Base-by-base conservation (phyloP, 2,113 vertebrate species). In the Nymphicus hollandicus region DNA sequence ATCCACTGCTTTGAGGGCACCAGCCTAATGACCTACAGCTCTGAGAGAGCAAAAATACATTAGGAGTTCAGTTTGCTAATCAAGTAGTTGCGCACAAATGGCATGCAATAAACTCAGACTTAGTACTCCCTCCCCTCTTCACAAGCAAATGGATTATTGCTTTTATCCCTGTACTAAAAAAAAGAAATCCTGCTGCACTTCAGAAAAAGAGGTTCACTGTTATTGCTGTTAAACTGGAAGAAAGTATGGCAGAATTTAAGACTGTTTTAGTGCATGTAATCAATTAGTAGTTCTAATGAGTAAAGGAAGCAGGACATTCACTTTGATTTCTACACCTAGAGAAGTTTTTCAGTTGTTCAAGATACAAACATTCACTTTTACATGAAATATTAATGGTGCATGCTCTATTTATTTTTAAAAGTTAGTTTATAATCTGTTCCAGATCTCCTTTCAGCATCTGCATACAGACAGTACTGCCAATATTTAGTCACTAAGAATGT, bases 371-470 rank as follows among this genome's bases (percentile, higher is more conserved):
- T 63, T 70, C 35, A 61, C 25, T 85, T 89, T 86, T 91, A 82
- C 35, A 53, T 66, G 80, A 89, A 88, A 83, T 66, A 87, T 93
- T 93, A 91, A 94, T 91, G 89, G 85, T 86, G 85, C 76, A 80
- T 94, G 95, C 74, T 93, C 89, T 94, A 91, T 89, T 95, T 95
- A 92, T 88, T 95, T 95, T 78, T 86, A 61, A 77, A 95, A 85
- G 66, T 85, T 86, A 95, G 63, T 73, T 70, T 84, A 89, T 91
- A 96, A 97, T 97, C 85, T 94, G 65, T 91, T 96, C 93, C 94
- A 96, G 91, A 93, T 83, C 79, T 91, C 77, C 86, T 50, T 91
- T 68, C 63, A 95, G 78, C 84, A 87, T 91, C 91, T 93, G 74
- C 81, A 94, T 52, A 68, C 71, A 86, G 60, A 63, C 68, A 83